Conservation (phyloP, 2,888 invertebrate species). For the Abrostola tripartita region DNA sequence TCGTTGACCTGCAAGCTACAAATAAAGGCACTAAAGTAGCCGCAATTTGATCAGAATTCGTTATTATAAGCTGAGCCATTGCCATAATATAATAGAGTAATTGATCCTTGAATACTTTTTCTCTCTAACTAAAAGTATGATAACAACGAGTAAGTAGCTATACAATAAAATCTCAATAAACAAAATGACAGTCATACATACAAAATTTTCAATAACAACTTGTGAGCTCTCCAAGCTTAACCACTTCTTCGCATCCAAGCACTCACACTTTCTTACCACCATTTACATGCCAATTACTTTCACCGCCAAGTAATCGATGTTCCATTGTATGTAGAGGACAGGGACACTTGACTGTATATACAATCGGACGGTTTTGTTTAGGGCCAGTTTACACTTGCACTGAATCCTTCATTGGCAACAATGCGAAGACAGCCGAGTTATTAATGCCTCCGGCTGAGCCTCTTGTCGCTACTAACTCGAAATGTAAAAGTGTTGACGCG, state of each 20-base stretch:
- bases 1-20: too few relatives aligned
- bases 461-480: slow-evolving; percentile 61
- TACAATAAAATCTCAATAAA: background rate
- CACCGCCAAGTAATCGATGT: slow-evolving; percentile 73
- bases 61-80: too few relatives aligned
- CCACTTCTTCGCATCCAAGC: slow-evolving; percentile 4
- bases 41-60: too few relatives aligned
- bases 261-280: slow-evolving; percentile 47
- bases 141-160: background rate
- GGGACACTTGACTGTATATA: slow-evolving; percentile 51
- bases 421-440: slow-evolving; percentile 68
- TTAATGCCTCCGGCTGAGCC: slow-evolving; percentile 67
- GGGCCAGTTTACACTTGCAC: slow-evolving; percentile 62
- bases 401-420: slow-evolving; percentile 71
- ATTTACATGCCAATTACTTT: slow-evolving; percentile 75
- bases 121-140: too few relatives aligned
- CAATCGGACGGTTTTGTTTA: slow-evolving; percentile 60
- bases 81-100: too few relatives aligned
- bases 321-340: slow-evolving; percentile 69
- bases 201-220: slow-evolving; percentile 6
- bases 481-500: slow-evolving; percentile 51
- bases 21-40: too few relatives aligned
- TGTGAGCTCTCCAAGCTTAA: slow-evolving; percentile 17
- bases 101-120: too few relatives aligned
- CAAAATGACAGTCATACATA: background rate